Base-by-base conservation (phyloP, 92 coral and sea anemone genomes). In the Phenganax stokvisi region DNA sequence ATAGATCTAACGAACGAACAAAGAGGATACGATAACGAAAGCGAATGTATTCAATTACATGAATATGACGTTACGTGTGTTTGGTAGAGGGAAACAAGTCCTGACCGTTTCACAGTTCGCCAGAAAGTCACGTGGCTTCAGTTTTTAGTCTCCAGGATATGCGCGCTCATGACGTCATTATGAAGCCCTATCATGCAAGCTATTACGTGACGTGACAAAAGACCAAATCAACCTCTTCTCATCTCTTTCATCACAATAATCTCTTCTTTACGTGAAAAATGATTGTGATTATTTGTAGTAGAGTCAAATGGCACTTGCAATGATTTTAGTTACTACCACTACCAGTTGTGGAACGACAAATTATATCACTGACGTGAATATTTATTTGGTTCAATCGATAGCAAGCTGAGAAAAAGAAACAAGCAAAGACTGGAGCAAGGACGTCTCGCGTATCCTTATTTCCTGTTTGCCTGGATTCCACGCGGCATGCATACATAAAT, bases 401-500 rank as follows among this genome's bases (percentile, higher is more conserved):
- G 75, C 44, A 53, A 31, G 53, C 12, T 85, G 57, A 65, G 70
- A 60, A 30, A 28, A 51, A 81, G 83, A 51, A 86, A 89, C 84
- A 56, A 13, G 55, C 66, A 76, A n/a, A 83, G 92, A 56, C 51
- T 80, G 44, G 57, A 12, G 10, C 54, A 71, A 9, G 76, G 81
- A 0, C 88, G 81, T 56, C 86, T 84, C 25, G 70, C 89, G 11
- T 86, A 89, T 66, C 92, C 92, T 6, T 84, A 86, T 72, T 65
- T 86, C 9, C 63, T 89, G 2, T 87, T 90, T 10, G 75, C 74
- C n/a, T 89, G 88, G 92, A 78, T 89, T 44, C 87, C 90, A 28
- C 87, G 87, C 83, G 84, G 90, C 60, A 84, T 89, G 29, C 90
- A 89, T 59, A 31, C 87, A 64, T 82, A 51, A 17, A 56, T 7